These are phyloP conservation scores for Dromiciops gliroides DNA, from an alignment of 2,113 vertebrate species.

Conservation along the genomic window DNA sequence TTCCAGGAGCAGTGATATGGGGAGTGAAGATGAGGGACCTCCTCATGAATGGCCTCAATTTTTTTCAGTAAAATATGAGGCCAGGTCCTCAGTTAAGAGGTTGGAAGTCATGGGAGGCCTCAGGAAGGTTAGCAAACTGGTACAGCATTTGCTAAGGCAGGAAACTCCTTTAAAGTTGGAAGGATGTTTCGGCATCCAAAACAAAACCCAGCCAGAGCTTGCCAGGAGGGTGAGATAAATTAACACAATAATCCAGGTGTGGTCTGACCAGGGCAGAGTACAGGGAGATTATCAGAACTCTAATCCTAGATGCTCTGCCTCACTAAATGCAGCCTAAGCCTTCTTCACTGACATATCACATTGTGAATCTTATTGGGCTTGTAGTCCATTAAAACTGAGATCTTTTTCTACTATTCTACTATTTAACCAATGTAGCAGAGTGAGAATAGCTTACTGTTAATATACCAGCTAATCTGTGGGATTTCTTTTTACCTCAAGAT, in stretches of 20 bases:
- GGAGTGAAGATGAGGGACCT: neutral
- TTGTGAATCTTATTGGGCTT: neutral
- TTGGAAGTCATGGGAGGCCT: neutral
- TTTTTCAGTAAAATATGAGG: neutral
- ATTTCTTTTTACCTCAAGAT: neutral
- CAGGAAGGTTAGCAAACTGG: neutral
- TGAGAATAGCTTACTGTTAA: neutral
- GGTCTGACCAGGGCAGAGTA: neutral
- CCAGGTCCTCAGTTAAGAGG: neutral
- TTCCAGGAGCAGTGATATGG: neutral
- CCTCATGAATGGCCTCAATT: neutral
- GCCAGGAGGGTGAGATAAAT: neutral
- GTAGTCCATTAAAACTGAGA: neutral
- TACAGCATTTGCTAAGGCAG: neutral
- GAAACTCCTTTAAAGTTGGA: neutral
- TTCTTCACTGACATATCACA: neutral
- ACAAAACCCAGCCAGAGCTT: neutral
- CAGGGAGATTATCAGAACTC: neutral
- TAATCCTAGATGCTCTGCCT: neutral
- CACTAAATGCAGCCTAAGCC: neutral
- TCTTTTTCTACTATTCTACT: neutral
- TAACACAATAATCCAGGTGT: neutral
- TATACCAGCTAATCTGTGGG: neutral
- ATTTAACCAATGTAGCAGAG: neutral
- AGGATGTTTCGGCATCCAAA: neutral